Evolutionary conservation across 2,113 vertebrate species (phyloP), one percentile per base, ranked within the genome.

Genomic region (Pholis gunnellus): DNA sequence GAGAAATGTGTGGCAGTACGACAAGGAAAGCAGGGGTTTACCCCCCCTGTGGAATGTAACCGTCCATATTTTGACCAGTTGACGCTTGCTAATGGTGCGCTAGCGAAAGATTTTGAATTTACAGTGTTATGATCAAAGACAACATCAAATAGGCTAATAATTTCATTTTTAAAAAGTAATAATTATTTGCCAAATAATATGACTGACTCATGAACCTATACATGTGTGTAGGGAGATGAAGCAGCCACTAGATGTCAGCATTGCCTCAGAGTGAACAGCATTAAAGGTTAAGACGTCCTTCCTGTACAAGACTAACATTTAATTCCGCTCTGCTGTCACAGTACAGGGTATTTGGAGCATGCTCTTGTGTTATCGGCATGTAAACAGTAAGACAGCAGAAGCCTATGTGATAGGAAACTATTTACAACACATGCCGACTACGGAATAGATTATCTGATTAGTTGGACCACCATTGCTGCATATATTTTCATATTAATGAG

Each of bases 191-290:
- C 20, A 11, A n/a, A 29, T 7, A 27, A 56, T 36, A 27, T 17
- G 3, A n/a, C 5, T 4, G 0, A 50, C 1, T 29, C 3, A 59
- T 10, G 54, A 31, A 25, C 3, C 0, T 17, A 1, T 34, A 38
- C 9, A 6, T 72, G 9, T n/a, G 5, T 38, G 61, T 63, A 76
- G 20, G 27, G 67, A 64, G 46, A 13, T 5, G 6, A 46, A 22
- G 27, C 6, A 65, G 22, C 79, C 91, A 56, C 81, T 82, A 90
- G 91, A 79, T 88, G 86, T 68, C 87, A 84, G 64, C 68, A 85
- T n/a, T 61, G 11, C 9, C 65, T 34, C 44, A 78, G 7, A 56
- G 3, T 22, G 40, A n/a, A 46, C 0, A 40, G 18, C 6, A 11
- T 48, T 7, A 50, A 36, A 52, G n/a, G 36, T 78, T 38, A 38